Base-by-base conservation (phyloP, 2,113 vertebrate genomes). In the Martes martes region DNA sequence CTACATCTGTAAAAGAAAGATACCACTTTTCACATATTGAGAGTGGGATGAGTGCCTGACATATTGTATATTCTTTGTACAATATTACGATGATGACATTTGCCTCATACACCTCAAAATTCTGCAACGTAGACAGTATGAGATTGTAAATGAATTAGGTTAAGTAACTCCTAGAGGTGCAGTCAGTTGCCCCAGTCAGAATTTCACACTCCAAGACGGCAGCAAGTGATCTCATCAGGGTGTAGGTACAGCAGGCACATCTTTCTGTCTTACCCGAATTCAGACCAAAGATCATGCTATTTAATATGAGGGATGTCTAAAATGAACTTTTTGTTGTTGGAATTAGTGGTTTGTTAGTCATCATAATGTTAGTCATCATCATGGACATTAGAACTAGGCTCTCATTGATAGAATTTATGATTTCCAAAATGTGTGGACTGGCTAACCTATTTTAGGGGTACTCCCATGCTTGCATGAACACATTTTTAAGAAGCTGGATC, bases 281-380 rank as follows among this genome's bases (percentile, higher is more conserved):
- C 88, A 79, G 63, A 89, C 6, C 80, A 73, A 89, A 81, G 55
- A 52, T 67, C 19, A 50, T 80, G 74, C 2, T n/a, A 39, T 74
- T 84, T 82, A 73, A 63, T 50, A 52, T n/a, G 74, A 79, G n/a
- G 50, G 42, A 76, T 73, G 45, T 94, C 15, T 79, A 96, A 97
- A 88, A 36, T 74, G 76, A 74, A 65, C 83, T 84, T 86, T 79
- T 78, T 47, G 73, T 45, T 73, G 67, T 47, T 78, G 69, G 86
- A 88, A 95, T 71, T 45, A 92, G 23, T 90, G 63, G 10, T n/a
- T 92, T 69, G 21, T 82, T 33, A 90, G 11, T 33, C 45, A 69
- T 83, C 39, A 73, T 73, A 91, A 69, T 69, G 21, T 82, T 33
- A 90, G 11, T 33, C 42, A 69, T 83, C 39, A 73, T 73, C 88